A percentile compares a stretch with the other conserved stretches of the same genome.
Evolutionary conservation across 2,113 vertebrate species (phyloP).

Genomic region (Pluvianellus socialis): DNA sequence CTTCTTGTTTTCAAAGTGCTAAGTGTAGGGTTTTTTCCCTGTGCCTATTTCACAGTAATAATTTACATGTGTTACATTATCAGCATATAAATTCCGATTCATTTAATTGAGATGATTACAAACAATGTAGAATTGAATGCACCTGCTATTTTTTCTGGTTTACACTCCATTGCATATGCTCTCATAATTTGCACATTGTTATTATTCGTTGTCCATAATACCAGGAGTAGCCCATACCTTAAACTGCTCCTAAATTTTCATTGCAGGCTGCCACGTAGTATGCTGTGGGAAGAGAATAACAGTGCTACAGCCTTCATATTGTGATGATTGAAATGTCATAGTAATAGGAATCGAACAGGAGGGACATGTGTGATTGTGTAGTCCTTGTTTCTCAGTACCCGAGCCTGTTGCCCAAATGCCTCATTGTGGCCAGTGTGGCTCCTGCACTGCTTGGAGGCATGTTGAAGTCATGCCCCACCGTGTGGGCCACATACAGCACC

Average conservation of each 20-base stretch:
- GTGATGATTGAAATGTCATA: not conserved
- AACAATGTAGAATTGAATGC: not conserved
- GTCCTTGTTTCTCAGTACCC: not conserved
- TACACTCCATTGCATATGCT: not conserved
- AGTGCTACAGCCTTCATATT: not conserved
- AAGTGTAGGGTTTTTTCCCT: not conserved
- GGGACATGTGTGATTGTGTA: not conserved
- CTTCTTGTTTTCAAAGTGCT: slow-evolving; percentile 1
- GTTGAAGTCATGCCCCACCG: not conserved
- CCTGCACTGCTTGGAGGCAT: not conserved
- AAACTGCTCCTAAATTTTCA: not conserved
- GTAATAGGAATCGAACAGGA: not conserved
- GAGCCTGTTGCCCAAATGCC: not conserved
- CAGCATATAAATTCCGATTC: not conserved
- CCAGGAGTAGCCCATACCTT: not conserved
- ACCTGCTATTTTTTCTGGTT: not conserved
- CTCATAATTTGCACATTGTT: not conserved
- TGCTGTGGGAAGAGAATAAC: not conserved
- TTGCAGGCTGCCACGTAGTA: not conserved
- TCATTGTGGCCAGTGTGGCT: not conserved
- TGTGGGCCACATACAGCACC: not conserved
- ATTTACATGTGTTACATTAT: not conserved
- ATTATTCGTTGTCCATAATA: not conserved
- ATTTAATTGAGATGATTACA: not conserved
- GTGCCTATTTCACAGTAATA: not conserved